Conservation (phyloP, 1,140 invertebrate genomes). For the Lethocerus indicus region DNA sequence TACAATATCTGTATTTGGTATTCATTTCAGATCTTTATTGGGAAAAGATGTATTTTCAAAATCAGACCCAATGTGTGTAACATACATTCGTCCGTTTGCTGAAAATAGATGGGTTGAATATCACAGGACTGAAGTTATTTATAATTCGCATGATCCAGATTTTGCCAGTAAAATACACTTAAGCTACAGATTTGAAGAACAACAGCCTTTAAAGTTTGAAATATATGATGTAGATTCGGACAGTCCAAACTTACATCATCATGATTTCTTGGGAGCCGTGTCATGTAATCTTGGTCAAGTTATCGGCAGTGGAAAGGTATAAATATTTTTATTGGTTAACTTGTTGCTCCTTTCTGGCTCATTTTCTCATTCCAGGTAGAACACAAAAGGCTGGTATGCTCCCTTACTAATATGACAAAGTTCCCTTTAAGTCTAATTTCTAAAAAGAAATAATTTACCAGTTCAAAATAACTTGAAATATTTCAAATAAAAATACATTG, state of each 20-base stretch:
- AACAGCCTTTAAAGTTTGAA: conserved; percentile 31
- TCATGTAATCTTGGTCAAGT: conserved; percentile 35
- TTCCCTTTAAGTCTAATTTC: no score
- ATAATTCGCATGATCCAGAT: conserved; percentile 38
- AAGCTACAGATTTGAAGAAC: conserved; percentile 30
- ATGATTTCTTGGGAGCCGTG: conserved; percentile 37
- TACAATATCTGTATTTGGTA: no score
- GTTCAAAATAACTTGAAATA: no score
- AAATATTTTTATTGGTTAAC: not conserved
- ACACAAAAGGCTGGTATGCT: no score
- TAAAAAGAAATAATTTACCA: no score
- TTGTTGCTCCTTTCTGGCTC: not conserved
- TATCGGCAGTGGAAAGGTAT: conserved; percentile 24
- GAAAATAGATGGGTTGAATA: conserved; percentile 32
- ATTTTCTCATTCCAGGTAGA: conserved; percentile 20
- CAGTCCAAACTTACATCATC: conserved; percentile 28
- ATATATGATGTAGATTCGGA: conserved; percentile 37
- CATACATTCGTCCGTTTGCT: conserved; percentile 31
- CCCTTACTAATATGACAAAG: no score
- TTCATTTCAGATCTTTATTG: conserved; percentile 31
- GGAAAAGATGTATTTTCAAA: conserved; percentile 43
- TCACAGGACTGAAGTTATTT: conserved; percentile 38
- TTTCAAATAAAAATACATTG: no score
- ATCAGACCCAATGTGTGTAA: conserved; percentile 42
- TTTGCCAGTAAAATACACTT: conserved; percentile 34